Conservation (phyloP, 2,113 vertebrate species). For the Podilymbus podiceps region DNA sequence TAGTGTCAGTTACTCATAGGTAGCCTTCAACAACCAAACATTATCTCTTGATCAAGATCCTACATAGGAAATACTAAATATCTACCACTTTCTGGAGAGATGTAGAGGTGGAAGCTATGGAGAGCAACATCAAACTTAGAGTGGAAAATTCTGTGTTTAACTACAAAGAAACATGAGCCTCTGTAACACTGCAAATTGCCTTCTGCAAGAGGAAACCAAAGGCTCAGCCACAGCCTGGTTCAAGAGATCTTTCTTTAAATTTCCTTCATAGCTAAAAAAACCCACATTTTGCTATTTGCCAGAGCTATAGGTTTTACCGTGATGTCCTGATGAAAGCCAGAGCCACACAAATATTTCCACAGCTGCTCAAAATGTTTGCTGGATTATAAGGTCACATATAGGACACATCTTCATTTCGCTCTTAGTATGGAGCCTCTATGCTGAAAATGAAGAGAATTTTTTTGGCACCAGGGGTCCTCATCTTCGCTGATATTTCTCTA, state of each 20-base stretch:
- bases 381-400: background rate
- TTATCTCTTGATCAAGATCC: background rate
- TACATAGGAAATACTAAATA: background rate
- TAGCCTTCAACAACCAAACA: background rate
- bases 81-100: background rate
- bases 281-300: background rate
- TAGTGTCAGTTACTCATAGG: background rate
- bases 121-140: background rate
- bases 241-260: background rate
- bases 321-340: background rate
- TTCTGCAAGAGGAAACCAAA: background rate
- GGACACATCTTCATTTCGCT: background rate
- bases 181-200: background rate
- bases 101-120: background rate
- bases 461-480: background rate
- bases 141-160: slow-evolving; percentile 6
- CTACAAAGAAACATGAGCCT: background rate
- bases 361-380: slow-evolving; percentile 4
- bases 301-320: background rate
- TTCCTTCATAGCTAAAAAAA: background rate
- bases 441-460: background rate
- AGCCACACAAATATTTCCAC: slow-evolving; percentile 11
- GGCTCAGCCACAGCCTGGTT: background rate
- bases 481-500: background rate
- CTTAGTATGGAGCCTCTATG: background rate